These are phyloP conservation scores for Hirtodrosophila histrioides DNA, from an alignment of 2,888 invertebrate genomes.

Conservation along the genomic window DNA sequence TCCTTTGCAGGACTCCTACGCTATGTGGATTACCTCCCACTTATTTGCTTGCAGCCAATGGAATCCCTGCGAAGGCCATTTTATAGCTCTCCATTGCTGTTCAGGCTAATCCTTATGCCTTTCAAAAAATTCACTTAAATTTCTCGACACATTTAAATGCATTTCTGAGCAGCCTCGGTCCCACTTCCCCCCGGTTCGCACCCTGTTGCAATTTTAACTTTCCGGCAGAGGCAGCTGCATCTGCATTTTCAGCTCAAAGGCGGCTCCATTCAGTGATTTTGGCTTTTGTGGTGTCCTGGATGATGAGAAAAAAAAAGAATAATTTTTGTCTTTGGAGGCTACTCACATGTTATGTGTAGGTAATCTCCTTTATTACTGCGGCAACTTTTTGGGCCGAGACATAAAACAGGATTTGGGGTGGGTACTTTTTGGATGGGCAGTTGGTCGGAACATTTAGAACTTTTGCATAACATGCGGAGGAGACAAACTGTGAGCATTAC, in stretches of 20 bases:
- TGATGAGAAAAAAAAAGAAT: conserved; percentile 36
- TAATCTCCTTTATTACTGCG: conserved; percentile 79
- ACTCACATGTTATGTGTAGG: conserved; percentile 73
- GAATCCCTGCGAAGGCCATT: conserved; percentile 5
- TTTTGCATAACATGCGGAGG: conserved; percentile 69
- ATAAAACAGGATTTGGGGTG: conserved; percentile 69
- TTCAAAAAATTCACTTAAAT: conserved; percentile 23
- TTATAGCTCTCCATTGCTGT: conserved; percentile 23
- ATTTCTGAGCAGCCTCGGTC: conserved; percentile 9
- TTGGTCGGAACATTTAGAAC: conserved; percentile 57
- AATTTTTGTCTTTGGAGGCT: conserved; percentile 55
- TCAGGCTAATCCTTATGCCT: conserved; percentile 17
- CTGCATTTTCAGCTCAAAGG: conserved; percentile 55
- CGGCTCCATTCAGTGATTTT: conserved; percentile 43
- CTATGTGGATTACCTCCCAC: conserved; percentile 17
- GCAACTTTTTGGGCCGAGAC: conserved; percentile 68
- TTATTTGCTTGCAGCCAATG: conserved; percentile 13
- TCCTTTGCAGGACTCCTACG: conserved; percentile 17
- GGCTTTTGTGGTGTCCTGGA: conserved; percentile 55
- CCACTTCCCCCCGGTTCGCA: neutral
- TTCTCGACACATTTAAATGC: conserved; percentile 37
- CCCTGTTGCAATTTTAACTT: conserved; percentile 24
- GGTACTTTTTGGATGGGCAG: conserved; percentile 11
- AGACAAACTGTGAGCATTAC: conserved; percentile 67
- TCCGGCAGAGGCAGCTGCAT: conserved; percentile 35